Base-by-base conservation (phyloP, 2,888 invertebrate genomes). In the Stegophylla sp. region DNA sequence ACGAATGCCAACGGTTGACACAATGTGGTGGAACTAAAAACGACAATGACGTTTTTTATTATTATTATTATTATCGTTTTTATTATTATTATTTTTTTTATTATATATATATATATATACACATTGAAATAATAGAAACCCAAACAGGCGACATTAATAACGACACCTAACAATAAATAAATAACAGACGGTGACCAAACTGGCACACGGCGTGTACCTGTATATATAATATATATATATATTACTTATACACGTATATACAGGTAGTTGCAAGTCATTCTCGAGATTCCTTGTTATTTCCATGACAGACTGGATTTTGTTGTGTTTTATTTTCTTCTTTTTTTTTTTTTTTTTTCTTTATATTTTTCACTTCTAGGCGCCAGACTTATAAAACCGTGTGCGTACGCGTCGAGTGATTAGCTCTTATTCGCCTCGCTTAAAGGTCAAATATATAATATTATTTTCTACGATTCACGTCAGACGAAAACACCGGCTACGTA, bases 121-220 rank as follows among this genome's bases (percentile, higher is more conserved):
- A 59, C 67, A 48, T 48, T 41, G 71, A 79, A 79, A 79, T 79
- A 79, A 79, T 79, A 79, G 79, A 79, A 77, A 79, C 79, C 71
- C 77, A 69, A 77, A 79, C 71, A n/a, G 79, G 79, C 71, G 79
- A 79, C 79, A 79, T 79, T 79, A 79, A 79, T 71, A 71, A 79
- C 79, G 79, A 79, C 79, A 79, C 79, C 79, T 79, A 79, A 79
- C 79, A 79, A 79, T 79, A 79, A 79, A 79, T 79, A 79, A 79
- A 79, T 79, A 79, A 79, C 79, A 79, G 79, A 79, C 79, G 79
- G 79, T 41, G 79, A 71, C 79, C 79, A 69, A 61, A 79, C 69
- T 51, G 71, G 48, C 71, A 51, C 41, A 51, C 41, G 48, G 66
- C 28, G 48, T 5, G n/a, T 15, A 71, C 7, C 34, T 34, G 7